Evolutionary conservation across 2,888 invertebrate genomes (phyloP).

Genomic region (Habrosyne pyritoides): DNA sequence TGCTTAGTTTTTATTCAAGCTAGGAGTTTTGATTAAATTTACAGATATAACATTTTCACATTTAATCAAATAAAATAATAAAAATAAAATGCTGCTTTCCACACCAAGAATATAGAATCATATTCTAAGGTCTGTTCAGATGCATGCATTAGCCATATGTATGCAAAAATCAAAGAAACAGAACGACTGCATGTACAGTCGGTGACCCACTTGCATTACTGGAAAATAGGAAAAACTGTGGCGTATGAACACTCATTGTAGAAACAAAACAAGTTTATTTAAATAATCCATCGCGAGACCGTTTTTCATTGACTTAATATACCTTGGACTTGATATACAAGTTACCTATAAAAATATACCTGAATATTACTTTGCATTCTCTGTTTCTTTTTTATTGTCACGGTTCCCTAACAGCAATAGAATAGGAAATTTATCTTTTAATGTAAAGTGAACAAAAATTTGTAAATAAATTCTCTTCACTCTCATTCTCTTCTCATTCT

Average conservation of each 20-base stretch:
- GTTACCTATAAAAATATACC: too few species aligned
- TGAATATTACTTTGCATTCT: too few species aligned
- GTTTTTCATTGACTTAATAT: background rate
- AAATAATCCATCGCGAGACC: background rate
- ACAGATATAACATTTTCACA: background rate
- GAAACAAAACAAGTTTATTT: background rate
- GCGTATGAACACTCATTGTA: background rate
- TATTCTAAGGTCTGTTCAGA: background rate
- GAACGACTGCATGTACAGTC: background rate
- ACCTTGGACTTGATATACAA: too few species aligned
- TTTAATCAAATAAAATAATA: background rate
- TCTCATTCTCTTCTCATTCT: too few species aligned
- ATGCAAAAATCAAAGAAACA: slow-evolving; percentile 4
- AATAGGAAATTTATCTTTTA: too few species aligned
- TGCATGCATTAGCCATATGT: slow-evolving; percentile 5
- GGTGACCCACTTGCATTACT: background rate
- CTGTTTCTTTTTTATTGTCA: too few species aligned
- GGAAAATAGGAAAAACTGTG: background rate
- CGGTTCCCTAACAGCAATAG: too few species aligned
- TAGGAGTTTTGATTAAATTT: background rate
- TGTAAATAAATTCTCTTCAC: too few species aligned
- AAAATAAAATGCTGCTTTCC: background rate
- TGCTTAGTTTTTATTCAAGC: too few species aligned
- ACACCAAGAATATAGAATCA: background rate
- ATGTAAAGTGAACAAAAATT: too few species aligned